Conservation (phyloP, 2,888 invertebrate species). For the Pristionchus entomophagus region DNA sequence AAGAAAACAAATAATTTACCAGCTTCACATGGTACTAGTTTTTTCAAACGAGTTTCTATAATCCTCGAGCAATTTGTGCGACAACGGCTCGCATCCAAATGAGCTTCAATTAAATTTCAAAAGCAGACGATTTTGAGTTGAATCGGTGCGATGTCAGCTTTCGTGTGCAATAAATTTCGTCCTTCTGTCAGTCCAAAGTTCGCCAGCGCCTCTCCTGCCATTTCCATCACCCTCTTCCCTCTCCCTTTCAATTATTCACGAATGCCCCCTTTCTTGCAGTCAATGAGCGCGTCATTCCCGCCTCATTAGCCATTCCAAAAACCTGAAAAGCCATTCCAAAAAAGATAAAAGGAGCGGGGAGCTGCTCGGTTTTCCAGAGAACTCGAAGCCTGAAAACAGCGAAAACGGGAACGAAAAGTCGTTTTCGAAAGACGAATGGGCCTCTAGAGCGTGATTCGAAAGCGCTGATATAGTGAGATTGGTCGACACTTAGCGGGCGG, state of each 20-base stretch:
- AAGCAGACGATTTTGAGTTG: background rate
- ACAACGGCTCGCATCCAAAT: too few species aligned
- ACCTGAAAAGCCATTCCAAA: background rate
- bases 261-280: background rate
- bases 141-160: background rate
- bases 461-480: too few species aligned
- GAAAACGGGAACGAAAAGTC: background rate
- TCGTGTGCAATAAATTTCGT: background rate
- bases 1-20: too few species aligned
- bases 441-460: too few species aligned
- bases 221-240: background rate
- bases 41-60: too few species aligned
- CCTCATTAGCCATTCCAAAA: background rate
- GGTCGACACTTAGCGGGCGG: too few species aligned
- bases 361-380: background rate
- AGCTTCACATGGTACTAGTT: too few species aligned
- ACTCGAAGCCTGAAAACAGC: background rate
- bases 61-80: too few species aligned
- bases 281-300: constrained; percentile 18
- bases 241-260: constrained; percentile 11
- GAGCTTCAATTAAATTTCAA: too few species aligned
- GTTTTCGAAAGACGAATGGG: background rate
- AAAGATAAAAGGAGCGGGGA: background rate
- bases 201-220: background rate
- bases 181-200: background rate